Base-by-base conservation (phyloP, 2,888 invertebrate species). In the Cynaeus angustus region DNA sequence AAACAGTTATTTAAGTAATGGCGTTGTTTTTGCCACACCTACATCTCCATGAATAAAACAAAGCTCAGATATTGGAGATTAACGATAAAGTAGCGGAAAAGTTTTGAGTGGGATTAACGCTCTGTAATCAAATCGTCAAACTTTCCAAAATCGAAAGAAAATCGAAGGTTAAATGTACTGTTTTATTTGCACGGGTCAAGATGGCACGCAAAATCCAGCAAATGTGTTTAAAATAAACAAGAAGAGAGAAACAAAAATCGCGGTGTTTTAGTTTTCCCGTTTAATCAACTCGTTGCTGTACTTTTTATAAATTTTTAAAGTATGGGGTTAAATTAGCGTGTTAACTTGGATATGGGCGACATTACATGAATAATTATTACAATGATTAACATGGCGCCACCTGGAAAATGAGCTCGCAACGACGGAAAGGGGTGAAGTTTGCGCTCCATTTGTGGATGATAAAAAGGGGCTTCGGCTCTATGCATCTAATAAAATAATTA, bases 341-440 rank as follows among this genome's bases (percentile, higher is more conserved):
- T 21, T 46, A 26, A 50, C 28, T 5, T 7, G 26, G 16, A 46
- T 16, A 50, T 28, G 10, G 13, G n/a, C 56, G 26, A 56, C 56
- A 28, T 56, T 28, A 56, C 56, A 56, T 56, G 56, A 56, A 56
- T 56, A 56, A 56, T 56, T 43, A 56, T 56, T 3, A 43, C 56
- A 43, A 43, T 41, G 38, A 56, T 56, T 56, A 56, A 56, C 56
- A 56, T 26, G 8, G 56, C 37, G 41, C 26, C 56, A 43, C 56
- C 56, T 26, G 26, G 26, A 28, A 28, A 43, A 56, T 43, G 41
- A 14, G 46, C n/a, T 16, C 4, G n/a, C 13, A n/a, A 16, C n/a
- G n/a, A n/a, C n/a, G n/a, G n/a, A 46, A 46, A 14, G 26, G 16
- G 26, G 13, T 5, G 16, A 46, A 46, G 16, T 46, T 46, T 6